Conservation (phyloP, 53 echinoderm and acorn worm species). For the Patiria pectinifera region DNA sequence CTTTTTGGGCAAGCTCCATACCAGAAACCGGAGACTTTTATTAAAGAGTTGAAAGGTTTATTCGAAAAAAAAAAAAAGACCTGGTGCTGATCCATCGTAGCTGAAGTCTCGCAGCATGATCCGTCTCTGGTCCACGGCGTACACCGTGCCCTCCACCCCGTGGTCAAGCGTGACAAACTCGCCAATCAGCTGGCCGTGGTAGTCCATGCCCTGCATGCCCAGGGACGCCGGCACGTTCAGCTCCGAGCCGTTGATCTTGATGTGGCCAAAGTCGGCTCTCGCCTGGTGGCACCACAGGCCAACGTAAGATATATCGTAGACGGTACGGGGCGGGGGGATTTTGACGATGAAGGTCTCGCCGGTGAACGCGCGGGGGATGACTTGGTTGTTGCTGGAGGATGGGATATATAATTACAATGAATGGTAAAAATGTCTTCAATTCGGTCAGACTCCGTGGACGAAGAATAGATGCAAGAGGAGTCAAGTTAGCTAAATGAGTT, state of each 20-base stretch:
- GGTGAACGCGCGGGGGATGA: constrained; percentile 11
- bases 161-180: neutral
- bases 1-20: too few species aligned
- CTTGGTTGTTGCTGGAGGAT: neutral
- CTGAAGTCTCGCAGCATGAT: constrained; percentile 67
- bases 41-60: neutral
- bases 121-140: constrained; percentile 67
- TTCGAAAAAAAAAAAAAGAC: constrained; percentile 17
- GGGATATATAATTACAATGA: too few species aligned
- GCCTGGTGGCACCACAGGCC: constrained; percentile 77
- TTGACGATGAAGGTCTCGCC: constrained; percentile 23
- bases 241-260: constrained; percentile 26
- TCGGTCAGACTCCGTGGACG: too few species aligned
- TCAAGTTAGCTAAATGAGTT: too few species aligned
- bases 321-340: neutral
- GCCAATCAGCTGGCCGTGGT: constrained; percentile 26
- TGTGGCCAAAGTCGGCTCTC: constrained; percentile 71
- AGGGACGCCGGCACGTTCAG: constrained; percentile 66
- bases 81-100: constrained; percentile 80
- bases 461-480: neutral
- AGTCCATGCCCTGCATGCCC: neutral
- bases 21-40: too few species aligned
- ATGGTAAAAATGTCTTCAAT: too few species aligned
- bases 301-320: constrained; percentile 51
- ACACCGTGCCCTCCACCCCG: constrained; percentile 19